Percentiles rank a stretch among this genome's conserved stretches.
Evolutionary conservation across 2,113 vertebrate genomes (phyloP).

Genomic region (human): DNA sequence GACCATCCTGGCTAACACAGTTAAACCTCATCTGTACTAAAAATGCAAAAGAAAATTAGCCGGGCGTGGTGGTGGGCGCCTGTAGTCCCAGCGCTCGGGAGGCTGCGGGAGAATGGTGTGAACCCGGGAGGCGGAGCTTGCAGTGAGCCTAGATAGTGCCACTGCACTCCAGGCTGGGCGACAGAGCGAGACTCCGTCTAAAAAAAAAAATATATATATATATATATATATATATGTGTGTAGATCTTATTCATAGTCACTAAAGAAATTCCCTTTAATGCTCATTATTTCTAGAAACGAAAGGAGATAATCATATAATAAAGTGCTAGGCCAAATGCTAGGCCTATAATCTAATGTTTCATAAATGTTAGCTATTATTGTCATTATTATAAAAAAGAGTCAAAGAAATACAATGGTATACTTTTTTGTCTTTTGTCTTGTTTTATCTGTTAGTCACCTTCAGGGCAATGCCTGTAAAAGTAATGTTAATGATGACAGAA

Average conservation of each 20-base stretch:
- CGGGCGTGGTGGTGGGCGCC: no score
- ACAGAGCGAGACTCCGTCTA: no score
- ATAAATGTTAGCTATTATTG: background rate
- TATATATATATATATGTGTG: no score
- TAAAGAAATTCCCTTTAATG: background rate
- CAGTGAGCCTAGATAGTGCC: no score
- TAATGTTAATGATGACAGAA: conserved; percentile 52
- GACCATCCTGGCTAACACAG: no score
- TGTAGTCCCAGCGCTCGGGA: no score
- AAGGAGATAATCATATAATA: background rate
- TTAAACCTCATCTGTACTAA: no score
- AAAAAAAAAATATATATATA: no score
- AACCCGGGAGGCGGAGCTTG: no score
- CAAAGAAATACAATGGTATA: background rate
- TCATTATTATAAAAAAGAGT: background rate
- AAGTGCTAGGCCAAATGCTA: background rate
- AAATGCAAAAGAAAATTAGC: no score
- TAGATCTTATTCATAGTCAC: background rate
- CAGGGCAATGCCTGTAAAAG: conserved; percentile 30
- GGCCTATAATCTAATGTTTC: background rate
- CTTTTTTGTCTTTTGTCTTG: conserved; percentile 33
- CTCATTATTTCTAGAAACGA: conserved; percentile 32
- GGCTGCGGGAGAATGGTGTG: no score
- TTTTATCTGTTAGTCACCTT: conserved; percentile 57
- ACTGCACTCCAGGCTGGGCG: no score